Evolutionary conservation across 2,797 vertebrate genomes (phyloP).

Genomic region (Momotus momota): DNA sequence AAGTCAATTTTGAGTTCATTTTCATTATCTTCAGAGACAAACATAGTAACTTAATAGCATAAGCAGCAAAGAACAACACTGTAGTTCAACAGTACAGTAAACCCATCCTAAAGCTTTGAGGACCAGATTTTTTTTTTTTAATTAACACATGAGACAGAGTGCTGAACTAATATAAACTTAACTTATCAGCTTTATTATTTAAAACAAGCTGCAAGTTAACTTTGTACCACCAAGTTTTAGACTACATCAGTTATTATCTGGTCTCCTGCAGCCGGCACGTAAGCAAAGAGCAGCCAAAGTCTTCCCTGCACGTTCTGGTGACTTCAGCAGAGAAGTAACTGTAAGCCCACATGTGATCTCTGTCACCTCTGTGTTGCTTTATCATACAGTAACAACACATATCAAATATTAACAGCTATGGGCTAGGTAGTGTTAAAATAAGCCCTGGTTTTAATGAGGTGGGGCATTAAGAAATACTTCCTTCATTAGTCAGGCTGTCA

Average conservation of each 20-base stretch:
- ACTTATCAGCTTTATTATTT: background rate
- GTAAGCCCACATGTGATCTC: rapidly evolving
- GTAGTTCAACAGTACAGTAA: constrained; percentile 22
- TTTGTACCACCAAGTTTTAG: background rate
- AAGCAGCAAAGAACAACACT: background rate
- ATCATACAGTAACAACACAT: background rate
- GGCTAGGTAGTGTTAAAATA: background rate
- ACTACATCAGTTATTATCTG: background rate
- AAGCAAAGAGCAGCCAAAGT: background rate
- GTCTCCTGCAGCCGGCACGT: background rate
- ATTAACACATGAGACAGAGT: background rate
- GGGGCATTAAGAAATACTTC: background rate
- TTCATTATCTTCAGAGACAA: constrained; percentile 46
- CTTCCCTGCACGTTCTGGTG: rapidly evolving
- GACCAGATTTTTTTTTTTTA: background rate
- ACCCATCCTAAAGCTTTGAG: constrained; percentile 23
- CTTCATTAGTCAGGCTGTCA: background rate
- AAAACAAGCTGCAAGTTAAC: background rate
- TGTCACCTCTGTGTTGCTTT: background rate
- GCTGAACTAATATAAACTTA: background rate
- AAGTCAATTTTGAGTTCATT: constrained; percentile 2
- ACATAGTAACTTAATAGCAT: constrained; percentile 6
- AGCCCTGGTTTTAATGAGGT: background rate
- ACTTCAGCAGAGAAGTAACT: background rate
- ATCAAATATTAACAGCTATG: background rate